Evolutionary conservation across 1,140 invertebrate species (phyloP).

Genomic region (Rhagoletis pomonella): DNA sequence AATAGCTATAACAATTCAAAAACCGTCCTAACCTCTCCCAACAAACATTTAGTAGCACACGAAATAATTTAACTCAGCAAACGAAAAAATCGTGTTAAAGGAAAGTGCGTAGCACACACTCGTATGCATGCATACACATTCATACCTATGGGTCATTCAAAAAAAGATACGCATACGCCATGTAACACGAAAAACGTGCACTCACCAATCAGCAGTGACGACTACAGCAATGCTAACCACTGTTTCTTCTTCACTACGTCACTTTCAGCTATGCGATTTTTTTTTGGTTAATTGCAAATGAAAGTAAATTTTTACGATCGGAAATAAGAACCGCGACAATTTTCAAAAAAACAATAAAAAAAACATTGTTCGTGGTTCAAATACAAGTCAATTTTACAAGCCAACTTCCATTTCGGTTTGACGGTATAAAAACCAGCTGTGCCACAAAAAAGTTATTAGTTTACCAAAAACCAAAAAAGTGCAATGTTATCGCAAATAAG

Average conservation of each 20-base stretch:
- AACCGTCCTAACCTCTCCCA: conserved; percentile 11
- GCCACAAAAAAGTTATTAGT: conserved; percentile 24
- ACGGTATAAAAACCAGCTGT: background rate
- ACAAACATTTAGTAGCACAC: conserved; percentile 20
- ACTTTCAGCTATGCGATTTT: background rate
- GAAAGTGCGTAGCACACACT: background rate
- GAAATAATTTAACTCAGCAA: background rate
- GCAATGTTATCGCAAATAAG: background rate
- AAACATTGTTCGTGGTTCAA: conserved; percentile 17
- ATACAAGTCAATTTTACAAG: background rate
- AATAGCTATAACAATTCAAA: too few species aligned
- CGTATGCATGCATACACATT: too few species aligned
- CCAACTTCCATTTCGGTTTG: background rate
- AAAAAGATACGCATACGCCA: conserved; percentile 26
- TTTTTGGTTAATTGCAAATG: conserved; percentile 20
- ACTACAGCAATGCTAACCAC: background rate
- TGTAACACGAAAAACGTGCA: conserved; percentile 44
- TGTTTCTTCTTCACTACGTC: background rate
- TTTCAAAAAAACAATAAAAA: background rate
- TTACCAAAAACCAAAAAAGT: background rate
- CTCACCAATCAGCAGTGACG: background rate
- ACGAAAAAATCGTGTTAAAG: background rate
- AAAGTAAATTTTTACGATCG: conserved; percentile 26
- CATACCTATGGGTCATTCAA: background rate
- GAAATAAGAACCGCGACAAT: conserved; percentile 13